Percentiles rank a stretch among this genome's conserved stretches.
phyloP scores from a whole-genome alignment of 2,113 vertebrate genomes.

The Parotia lawesii region DNA sequence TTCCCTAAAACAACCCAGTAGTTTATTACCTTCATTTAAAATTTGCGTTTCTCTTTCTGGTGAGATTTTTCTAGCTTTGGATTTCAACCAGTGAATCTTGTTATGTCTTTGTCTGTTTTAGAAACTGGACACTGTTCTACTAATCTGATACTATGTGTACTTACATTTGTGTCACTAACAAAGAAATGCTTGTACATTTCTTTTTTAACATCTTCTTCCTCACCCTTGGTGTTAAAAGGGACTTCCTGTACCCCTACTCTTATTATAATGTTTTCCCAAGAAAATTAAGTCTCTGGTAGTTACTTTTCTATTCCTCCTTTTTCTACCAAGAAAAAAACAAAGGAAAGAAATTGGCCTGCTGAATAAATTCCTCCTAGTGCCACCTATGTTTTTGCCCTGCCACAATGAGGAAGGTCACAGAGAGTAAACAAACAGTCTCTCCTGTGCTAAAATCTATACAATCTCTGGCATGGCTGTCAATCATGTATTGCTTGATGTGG shows the following conservation, averaged over 20 bases:
- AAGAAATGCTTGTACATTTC: not conserved
- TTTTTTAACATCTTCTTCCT: not conserved
- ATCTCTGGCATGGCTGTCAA: not conserved
- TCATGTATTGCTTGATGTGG: not conserved
- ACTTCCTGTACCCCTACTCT: not conserved
- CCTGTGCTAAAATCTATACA: constrained; percentile 1
- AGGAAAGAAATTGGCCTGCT: not conserved
- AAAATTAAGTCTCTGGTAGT: not conserved
- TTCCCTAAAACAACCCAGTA: not conserved
- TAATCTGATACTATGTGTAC: not conserved
- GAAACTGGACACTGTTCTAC: not conserved
- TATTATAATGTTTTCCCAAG: not conserved
- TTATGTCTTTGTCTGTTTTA: not conserved
- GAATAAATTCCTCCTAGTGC: not conserved
- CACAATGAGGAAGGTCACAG: not conserved
- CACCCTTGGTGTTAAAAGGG: not conserved
- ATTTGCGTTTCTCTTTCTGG: not conserved
- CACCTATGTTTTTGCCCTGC: not conserved
- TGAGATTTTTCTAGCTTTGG: not conserved
- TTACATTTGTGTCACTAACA: not conserved
- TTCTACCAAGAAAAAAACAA: not conserved
- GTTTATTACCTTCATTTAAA: not conserved
- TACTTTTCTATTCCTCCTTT: not conserved
- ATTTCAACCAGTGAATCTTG: not conserved
- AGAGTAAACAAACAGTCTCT: constrained; percentile 2